Conservation (phyloP, 2,888 invertebrate genomes). For the Drosophila birchii region DNA sequence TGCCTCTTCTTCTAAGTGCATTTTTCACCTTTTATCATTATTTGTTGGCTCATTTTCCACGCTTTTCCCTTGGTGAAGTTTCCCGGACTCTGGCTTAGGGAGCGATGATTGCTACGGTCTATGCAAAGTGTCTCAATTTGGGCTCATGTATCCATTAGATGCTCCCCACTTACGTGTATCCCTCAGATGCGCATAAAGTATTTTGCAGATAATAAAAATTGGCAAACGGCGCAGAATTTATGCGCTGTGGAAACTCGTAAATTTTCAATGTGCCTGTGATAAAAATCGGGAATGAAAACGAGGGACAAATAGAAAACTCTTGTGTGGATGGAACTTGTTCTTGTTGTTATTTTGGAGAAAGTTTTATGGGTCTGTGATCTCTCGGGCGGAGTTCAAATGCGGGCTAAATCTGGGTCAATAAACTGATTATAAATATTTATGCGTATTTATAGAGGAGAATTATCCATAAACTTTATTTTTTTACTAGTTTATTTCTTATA, state of each 20-base stretch:
- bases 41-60: conserved; percentile 39
- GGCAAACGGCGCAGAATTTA: conserved; percentile 56
- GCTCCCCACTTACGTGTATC: conserved; percentile 24
- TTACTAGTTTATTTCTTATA: background rate
- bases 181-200: conserved; percentile 46
- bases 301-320: conserved; percentile 43
- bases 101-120: conserved; percentile 40
- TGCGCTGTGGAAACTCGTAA: conserved; percentile 57
- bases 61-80: conserved; percentile 2
- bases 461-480: background rate
- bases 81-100: background rate
- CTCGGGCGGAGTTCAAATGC: background rate
- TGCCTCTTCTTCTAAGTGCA: conserved; percentile 10
- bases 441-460: background rate
- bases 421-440: conserved; percentile 39
- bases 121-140: conserved; percentile 55
- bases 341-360: conserved; percentile 18
- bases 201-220: conserved; percentile 69
- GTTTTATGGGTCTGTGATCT: conserved; percentile 22
- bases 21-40: conserved; percentile 53
- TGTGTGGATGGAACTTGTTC: background rate
- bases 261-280: conserved; percentile 62
- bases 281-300: conserved; percentile 56
- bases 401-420: conserved; percentile 19
- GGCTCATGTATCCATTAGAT: conserved; percentile 47